Evolutionary conservation across 1,140 invertebrate genomes (phyloP).

Genomic region (Neocloeon triangulifer): DNA sequence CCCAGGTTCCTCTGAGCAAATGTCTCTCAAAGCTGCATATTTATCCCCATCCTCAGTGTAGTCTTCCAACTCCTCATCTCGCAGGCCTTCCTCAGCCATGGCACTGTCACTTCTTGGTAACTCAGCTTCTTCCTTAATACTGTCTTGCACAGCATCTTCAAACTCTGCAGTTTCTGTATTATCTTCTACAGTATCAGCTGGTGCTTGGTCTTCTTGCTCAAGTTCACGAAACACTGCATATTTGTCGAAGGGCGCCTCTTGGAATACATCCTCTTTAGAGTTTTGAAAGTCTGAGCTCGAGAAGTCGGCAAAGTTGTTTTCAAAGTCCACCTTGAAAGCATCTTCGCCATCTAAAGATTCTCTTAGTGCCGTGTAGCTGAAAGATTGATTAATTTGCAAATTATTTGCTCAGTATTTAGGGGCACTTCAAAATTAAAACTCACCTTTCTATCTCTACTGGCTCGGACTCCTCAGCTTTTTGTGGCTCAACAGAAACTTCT

Average conservation of each 20-base stretch:
- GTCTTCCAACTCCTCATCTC: conserved; percentile 8
- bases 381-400: no score
- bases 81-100: conserved; percentile 7
- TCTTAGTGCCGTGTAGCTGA: conserved; percentile 10
- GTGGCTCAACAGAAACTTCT: no score
- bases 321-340: conserved; percentile 29
- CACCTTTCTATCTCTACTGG: no score
- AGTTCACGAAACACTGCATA: conserved; percentile 71
- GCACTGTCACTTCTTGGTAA: conserved; percentile 9
- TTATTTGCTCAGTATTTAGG: no score
- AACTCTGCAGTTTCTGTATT: not conserved
- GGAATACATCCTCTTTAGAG: conserved; percentile 8
- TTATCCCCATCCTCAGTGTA: conserved; percentile 22
- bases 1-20: conserved; percentile 30
- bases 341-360: conserved; percentile 12
- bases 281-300: conserved; percentile 7
- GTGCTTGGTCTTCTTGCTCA: conserved; percentile 9
- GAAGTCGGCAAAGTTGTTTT: conserved; percentile 13
- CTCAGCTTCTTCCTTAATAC: conserved; percentile 9
- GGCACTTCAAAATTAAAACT: no score
- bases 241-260: conserved; percentile 33
- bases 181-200: not conserved
- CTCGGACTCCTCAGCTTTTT: no score
- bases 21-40: conserved; percentile 45
- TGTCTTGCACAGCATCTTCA: not conserved